These are phyloP conservation scores for Garrulus glandarius DNA, from an alignment of 2,797 vertebrate species.

Conservation along the genomic window DNA sequence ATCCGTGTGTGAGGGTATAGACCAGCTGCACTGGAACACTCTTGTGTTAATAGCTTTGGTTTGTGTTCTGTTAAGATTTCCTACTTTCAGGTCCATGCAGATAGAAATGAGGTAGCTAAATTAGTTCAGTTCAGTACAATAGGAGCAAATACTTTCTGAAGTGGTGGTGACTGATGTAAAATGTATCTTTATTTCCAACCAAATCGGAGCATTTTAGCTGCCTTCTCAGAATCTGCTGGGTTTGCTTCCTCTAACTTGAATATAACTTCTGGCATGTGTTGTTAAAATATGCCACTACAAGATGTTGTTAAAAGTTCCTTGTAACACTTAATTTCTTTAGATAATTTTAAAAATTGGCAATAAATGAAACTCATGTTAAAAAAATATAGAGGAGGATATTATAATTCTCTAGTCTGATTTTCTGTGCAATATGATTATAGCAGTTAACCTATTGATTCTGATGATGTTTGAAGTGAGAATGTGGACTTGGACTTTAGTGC, in stretches of 20 bases:
- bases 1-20: not conserved
- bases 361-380: not conserved
- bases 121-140: not conserved
- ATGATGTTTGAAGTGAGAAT: not conserved
- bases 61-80: not conserved
- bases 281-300: not conserved
- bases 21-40: not conserved
- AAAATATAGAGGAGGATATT: not conserved
- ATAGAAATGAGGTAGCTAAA: not conserved
- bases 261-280: not conserved
- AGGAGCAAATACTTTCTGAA: not conserved
- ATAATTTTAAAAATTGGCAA: not conserved
- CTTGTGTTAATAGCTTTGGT: not conserved
- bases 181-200: not conserved
- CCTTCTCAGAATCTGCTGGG: not conserved
- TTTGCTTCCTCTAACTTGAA: not conserved
- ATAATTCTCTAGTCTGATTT: not conserved
- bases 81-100: not conserved
- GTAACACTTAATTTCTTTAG: not conserved
- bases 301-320: not conserved
- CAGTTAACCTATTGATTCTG: not conserved
- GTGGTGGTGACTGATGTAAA: not conserved
- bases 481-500: not conserved
- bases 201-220: not conserved
- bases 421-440: not conserved